Conservation (phyloP, 2,113 vertebrate genomes). For the Chlorodrepanis virens region DNA sequence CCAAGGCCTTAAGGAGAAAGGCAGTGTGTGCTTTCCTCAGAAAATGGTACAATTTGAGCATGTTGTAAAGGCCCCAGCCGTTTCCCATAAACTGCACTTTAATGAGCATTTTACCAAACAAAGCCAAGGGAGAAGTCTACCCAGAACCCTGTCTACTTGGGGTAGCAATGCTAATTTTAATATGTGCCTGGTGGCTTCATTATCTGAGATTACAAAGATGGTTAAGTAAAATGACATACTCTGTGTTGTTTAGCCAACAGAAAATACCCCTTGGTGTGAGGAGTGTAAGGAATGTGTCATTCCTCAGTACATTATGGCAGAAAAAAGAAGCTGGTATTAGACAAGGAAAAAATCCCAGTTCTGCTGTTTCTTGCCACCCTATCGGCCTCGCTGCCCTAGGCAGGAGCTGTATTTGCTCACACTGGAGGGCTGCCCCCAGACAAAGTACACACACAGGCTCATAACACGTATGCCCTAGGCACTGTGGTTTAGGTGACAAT, state of each 20-base stretch:
- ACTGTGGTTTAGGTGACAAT: slow-evolving; percentile 7
- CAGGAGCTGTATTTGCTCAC: background rate
- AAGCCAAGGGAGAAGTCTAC: slow-evolving; percentile 38
- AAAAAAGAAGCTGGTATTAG: slow-evolving; percentile 38
- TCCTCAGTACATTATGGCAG: background rate
- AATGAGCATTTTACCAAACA: slow-evolving; percentile 33
- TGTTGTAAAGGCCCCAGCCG: background rate
- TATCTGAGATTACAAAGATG: slow-evolving; percentile 33
- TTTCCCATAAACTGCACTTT: slow-evolving; percentile 21
- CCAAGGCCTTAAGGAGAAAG: background rate
- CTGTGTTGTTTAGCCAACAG: slow-evolving; percentile 51
- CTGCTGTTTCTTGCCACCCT: slow-evolving; percentile 48
- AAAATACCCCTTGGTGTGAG: slow-evolving; percentile 50
- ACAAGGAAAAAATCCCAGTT: slow-evolving; percentile 45
- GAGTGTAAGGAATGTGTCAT: slow-evolving; percentile 49
- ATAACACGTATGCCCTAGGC: background rate
- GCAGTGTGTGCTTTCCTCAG: background rate
- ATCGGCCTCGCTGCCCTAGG: slow-evolving; percentile 31
- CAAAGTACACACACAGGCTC: background rate
- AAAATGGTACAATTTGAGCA: fast-evolving
- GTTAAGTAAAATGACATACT: slow-evolving; percentile 27
- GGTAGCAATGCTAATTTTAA: slow-evolving; percentile 51
- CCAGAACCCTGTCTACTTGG: background rate
- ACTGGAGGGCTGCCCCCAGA: slow-evolving; percentile 52
- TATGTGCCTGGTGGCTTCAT: slow-evolving; percentile 32